Base-by-base conservation (phyloP, 2,113 vertebrate genomes). In the Ploceus nigricollis region DNA sequence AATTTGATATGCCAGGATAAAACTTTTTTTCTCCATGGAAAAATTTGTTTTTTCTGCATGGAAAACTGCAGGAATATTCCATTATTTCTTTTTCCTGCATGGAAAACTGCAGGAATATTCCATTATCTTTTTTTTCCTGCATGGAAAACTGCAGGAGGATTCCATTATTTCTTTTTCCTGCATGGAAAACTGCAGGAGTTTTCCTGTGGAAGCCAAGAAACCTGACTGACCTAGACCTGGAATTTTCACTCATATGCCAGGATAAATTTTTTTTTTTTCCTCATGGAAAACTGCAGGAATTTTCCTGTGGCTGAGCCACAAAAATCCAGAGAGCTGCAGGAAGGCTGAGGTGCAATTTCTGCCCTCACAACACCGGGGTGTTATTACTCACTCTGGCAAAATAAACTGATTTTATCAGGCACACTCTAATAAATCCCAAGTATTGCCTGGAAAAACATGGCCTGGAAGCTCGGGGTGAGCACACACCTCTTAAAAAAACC, bases 401-500 rank as follows among this genome's bases (percentile, higher is more conserved):
- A 93, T 28, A 54, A 92, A 83, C 77, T 53, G 89, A 90, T 89
- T 58, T 0, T 47, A 87, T 93, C 85, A 73, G 79, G 58, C 58
- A 75, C n/a, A 16, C 40, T 69, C 1, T 2, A 75, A 82, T 30
- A 69, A 94, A 86, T 89, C 79, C 58, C 18, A 69, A 92, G 82
- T 2, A 63, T 9, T 73, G 82, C 88, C 64, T 94, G 88, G 82
- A 93, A 96, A 97, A 95, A 94, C 39, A 94, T 8, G 0, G 68
- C 90, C 92, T 86, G 93, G 37, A 35, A 96, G 89, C 82, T 65
- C 3, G 6, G 69, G 18, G 20, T 21, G 88, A 95, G 79, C 92
- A 95, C 86, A 92, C 90, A 89, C 76, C 95, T 97, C 50, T 61
- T 86, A 73, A 66, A 81, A 96, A 95, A 91, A 66, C 86, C 88